Evolutionary conservation across 2,888 invertebrate species (phyloP).

Genomic region (Abrostola tripartita): DNA sequence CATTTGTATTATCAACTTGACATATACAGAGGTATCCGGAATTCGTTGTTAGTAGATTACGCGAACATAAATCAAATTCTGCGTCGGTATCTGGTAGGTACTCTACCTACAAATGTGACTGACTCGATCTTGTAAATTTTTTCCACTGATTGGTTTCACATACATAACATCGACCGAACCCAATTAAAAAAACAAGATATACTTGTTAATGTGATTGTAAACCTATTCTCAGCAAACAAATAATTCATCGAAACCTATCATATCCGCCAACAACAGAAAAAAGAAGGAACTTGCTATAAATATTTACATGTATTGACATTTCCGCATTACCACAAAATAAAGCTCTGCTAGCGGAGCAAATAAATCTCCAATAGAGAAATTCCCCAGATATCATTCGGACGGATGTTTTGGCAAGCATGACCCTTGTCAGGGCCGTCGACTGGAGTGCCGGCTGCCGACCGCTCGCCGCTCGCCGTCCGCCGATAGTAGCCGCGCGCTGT

Average conservation of each 20-base stretch:
- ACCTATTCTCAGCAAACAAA: too few species aligned
- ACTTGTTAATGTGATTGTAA: too few species aligned
- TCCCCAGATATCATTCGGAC: slow-evolving; percentile 67
- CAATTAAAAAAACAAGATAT: neutral
- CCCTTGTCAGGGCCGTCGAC: slow-evolving; percentile 66
- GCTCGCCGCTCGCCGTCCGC: slow-evolving; percentile 29
- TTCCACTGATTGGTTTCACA: too few species aligned
- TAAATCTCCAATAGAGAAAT: slow-evolving; percentile 67
- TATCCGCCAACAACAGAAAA: neutral
- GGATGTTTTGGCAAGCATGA: slow-evolving; percentile 75
- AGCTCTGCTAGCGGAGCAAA: slow-evolving; percentile 57
- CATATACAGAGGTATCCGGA: slow-evolving; percentile 9
- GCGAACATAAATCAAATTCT: neutral
- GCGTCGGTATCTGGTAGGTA: neutral
- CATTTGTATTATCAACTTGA: slow-evolving; percentile 28
- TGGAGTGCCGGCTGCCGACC: slow-evolving; percentile 21
- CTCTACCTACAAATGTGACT: neutral
- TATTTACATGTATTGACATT: slow-evolving; percentile 31
- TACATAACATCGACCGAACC: too few species aligned
- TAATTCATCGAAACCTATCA: too few species aligned
- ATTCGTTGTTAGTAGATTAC: neutral
- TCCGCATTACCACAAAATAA: slow-evolving; percentile 45
- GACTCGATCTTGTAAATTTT: neutral
- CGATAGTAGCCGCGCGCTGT: slow-evolving; percentile 34
- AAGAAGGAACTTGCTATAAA: slow-evolving; percentile 15